phyloP scores from a whole-genome alignment of 2,113 vertebrate species.

The Athene noctua region DNA sequence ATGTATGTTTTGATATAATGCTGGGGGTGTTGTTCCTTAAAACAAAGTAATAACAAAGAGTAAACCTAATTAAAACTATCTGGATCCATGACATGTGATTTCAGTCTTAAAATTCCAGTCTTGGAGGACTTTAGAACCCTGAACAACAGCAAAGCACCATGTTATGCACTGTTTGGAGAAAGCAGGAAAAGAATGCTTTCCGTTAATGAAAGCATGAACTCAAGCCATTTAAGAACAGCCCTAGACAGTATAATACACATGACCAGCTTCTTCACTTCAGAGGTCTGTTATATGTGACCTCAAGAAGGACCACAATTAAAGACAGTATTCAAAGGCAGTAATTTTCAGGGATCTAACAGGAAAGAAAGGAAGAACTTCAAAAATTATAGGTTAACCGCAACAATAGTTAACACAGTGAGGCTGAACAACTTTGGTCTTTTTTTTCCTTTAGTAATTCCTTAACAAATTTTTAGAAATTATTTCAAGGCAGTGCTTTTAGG shows the following conservation, averaged over 20 bases:
- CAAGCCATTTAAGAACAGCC: not conserved
- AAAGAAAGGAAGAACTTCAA: not conserved
- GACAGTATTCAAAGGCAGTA: not conserved
- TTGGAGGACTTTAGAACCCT: not conserved
- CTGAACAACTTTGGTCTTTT: not conserved
- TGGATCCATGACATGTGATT: not conserved
- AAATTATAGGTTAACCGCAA: not conserved
- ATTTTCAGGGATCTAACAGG: not conserved
- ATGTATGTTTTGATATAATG: not conserved
- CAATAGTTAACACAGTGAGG: not conserved
- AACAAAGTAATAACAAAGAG: not conserved
- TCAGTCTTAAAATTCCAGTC: not conserved
- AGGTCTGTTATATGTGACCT: not conserved
- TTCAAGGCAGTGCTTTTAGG: not conserved
- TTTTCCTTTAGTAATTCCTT: not conserved
- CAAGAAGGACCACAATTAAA: not conserved
- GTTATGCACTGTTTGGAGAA: not conserved
- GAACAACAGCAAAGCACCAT: not conserved
- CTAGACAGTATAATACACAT: accelerated
- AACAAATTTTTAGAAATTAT: not conserved
- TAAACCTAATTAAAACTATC: not conserved
- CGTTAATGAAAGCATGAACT: not conserved
- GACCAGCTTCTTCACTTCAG: not conserved
- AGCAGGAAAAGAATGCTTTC: not conserved
- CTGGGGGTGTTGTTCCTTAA: not conserved